A percentile compares a stretch with the other conserved stretches of the same genome.
Evolutionary conservation across 2,113 vertebrate genomes (phyloP).

Genomic region (Rynchops niger): DNA sequence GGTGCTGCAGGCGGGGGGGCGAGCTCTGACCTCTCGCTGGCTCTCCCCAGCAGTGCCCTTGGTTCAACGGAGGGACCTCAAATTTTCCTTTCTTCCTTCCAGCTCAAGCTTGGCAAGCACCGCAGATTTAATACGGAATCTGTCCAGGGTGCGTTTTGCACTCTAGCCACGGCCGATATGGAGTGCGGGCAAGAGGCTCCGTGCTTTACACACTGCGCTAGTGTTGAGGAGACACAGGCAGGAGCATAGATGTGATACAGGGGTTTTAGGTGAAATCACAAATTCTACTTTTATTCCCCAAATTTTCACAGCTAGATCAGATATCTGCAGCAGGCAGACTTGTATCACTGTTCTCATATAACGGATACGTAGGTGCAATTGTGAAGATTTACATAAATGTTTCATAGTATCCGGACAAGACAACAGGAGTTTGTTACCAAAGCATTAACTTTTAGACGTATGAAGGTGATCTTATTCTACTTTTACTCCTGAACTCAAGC

Average conservation of each 20-base stretch:
- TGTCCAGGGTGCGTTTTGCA: background rate
- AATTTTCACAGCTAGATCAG: background rate
- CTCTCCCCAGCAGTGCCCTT: background rate
- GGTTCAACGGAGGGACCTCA: background rate
- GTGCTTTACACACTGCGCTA: background rate
- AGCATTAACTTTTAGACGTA: background rate
- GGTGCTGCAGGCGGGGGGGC: too few relatives aligned
- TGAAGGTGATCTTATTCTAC: background rate
- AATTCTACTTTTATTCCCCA: background rate
- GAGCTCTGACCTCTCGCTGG: background rate
- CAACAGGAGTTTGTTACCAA: background rate
- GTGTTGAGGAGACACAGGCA: background rate
- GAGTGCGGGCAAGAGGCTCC: background rate
- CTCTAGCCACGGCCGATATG: accelerated
- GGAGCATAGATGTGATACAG: background rate
- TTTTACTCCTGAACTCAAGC: background rate
- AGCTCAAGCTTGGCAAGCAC: background rate
- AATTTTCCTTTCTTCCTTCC: background rate
- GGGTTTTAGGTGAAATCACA: background rate
- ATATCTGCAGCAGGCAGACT: background rate
- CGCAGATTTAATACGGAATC: background rate
- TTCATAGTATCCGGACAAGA: background rate
- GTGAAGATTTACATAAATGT: background rate
- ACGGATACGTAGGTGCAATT: background rate
- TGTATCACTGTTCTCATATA: background rate